These are phyloP conservation scores for Gerris buenoi DNA, from an alignment of 1,140 invertebrate species.

Conservation along the genomic window DNA sequence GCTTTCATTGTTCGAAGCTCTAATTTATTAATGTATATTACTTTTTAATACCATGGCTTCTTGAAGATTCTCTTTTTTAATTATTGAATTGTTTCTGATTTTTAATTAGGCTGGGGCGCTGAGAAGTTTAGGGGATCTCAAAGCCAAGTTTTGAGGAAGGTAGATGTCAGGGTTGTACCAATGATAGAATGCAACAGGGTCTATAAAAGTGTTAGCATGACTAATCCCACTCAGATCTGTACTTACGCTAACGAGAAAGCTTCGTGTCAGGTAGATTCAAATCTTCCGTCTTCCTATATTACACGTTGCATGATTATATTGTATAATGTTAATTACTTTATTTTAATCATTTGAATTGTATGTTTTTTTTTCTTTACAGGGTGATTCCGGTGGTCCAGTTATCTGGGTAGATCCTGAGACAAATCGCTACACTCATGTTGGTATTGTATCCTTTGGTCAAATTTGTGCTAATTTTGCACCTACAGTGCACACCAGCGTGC, in stretches of 20 bases:
- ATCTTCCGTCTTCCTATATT: no score
- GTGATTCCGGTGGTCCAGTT: conserved; percentile 49
- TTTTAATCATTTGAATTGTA: no score
- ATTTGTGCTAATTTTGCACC: conserved; percentile 33
- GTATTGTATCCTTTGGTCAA: conserved; percentile 37
- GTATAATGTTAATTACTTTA: no score
- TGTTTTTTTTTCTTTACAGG: no score
- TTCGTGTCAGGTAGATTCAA: neutral
- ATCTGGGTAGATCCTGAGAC: conserved; percentile 36
- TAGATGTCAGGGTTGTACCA: neutral
- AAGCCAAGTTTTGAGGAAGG: neutral
- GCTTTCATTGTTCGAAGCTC: no score
- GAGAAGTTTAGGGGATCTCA: neutral
- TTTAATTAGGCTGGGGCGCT: neutral
- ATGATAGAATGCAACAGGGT: neutral
- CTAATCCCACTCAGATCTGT: neutral
- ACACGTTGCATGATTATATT: no score
- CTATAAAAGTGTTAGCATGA: neutral
- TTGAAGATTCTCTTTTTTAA: no score
- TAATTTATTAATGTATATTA: no score
- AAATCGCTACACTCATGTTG: conserved; percentile 31
- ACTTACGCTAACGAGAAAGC: neutral
- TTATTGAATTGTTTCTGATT: no score
- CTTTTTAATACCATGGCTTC: no score
- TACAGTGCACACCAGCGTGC: conserved; percentile 35